phyloP scores from a whole-genome alignment of 2,797 vertebrate genomes.

The Protonibea diacanthus region DNA sequence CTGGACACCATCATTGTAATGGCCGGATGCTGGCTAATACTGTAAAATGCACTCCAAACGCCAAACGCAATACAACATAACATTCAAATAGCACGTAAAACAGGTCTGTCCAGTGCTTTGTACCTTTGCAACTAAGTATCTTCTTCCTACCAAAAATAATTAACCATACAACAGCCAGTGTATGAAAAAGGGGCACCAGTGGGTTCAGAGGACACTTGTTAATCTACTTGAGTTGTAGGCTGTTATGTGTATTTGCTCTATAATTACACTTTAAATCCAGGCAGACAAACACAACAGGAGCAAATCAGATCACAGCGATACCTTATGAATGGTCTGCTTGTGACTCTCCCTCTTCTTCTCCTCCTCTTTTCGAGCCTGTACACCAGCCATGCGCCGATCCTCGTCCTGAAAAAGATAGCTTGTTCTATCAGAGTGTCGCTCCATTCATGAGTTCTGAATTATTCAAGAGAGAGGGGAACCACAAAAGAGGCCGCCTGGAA shows the following conservation, averaged over 20 bases:
- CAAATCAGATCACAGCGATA: slow-evolving; percentile 70
- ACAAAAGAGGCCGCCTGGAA: slow-evolving; percentile 56
- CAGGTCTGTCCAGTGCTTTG: slow-evolving; percentile 2
- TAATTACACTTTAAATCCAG: slow-evolving; percentile 32
- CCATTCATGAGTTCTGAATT: slow-evolving; percentile 72
- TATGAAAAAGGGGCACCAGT: not conserved
- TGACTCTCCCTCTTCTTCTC: slow-evolving; percentile 96
- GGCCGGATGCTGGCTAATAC: not conserved
- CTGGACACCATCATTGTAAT: not conserved
- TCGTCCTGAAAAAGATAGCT: slow-evolving; percentile 90
- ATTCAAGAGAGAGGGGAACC: slow-evolving; percentile 60
- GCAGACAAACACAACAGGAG: slow-evolving; percentile 30
- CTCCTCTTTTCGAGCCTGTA: slow-evolving; percentile 95
- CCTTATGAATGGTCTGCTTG: slow-evolving; percentile 95
- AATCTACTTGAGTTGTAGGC: slow-evolving; percentile 1
- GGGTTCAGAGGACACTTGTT: slow-evolving; percentile 13
- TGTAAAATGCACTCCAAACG: not conserved
- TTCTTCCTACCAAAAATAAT: slow-evolving; percentile 1
- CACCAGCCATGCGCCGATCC: slow-evolving; percentile 96
- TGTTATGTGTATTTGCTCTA: not conserved
- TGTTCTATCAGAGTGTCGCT: slow-evolving; percentile 69
- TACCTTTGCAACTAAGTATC: not conserved
- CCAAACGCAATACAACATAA: not conserved
- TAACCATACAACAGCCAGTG: not conserved
- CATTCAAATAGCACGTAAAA: not conserved